A percentile compares a stretch with the other conserved stretches of the same genome.
phyloP scores from a whole-genome alignment of 2,113 vertebrate genomes.

The Phoenicopterus ruber region DNA sequence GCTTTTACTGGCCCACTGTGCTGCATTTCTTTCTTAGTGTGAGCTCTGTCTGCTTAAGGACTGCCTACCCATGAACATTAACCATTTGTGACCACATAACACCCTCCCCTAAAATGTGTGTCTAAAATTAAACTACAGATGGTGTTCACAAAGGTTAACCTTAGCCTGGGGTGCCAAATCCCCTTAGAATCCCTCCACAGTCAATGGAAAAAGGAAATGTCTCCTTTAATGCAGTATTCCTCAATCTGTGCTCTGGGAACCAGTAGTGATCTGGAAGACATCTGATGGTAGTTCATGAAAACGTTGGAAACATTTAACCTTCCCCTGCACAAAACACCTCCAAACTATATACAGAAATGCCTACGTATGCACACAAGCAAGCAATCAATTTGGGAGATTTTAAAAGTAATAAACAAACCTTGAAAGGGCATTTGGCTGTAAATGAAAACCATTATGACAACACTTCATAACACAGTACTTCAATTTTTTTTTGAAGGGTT shows the following conservation, averaged over 20 bases:
- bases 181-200: neutral
- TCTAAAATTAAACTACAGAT: constrained; percentile 48
- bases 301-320: constrained; percentile 32
- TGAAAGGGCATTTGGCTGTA: constrained; percentile 26
- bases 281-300: constrained; percentile 56
- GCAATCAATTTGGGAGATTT: constrained; percentile 33
- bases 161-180: constrained; percentile 20
- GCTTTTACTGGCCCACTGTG: neutral
- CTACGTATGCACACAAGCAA: constrained; percentile 17
- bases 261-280: constrained; percentile 62
- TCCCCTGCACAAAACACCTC: constrained; percentile 41
- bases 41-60: neutral
- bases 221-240: constrained; percentile 18
- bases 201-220: constrained; percentile 44
- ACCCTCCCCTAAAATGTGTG: neutral
- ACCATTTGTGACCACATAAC: constrained; percentile 1
- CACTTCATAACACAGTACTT: constrained; percentile 6
- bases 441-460: constrained; percentile 38
- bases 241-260: constrained; percentile 29
- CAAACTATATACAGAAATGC: constrained; percentile 29
- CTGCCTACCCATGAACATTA: neutral
- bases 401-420: constrained; percentile 47
- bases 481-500: neutral
- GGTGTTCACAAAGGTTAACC: constrained; percentile 1
- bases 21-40: neutral